phyloP scores from a whole-genome alignment of 2,113 vertebrate genomes.

The Callipepla squamata region DNA sequence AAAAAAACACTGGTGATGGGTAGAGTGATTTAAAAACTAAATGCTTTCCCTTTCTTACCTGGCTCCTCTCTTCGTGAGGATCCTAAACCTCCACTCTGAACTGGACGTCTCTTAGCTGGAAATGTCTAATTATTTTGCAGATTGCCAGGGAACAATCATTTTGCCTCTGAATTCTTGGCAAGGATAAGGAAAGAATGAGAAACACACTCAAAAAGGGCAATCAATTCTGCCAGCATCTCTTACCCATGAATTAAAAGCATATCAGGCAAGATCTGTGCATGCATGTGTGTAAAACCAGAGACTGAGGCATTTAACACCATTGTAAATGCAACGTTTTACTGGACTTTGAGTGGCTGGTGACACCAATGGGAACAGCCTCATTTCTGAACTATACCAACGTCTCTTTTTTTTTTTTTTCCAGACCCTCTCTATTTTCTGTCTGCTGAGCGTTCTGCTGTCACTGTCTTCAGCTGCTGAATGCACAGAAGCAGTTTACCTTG shows the following conservation, averaged over 20 bases:
- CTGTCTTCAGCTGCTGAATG: neutral
- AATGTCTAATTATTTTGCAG: neutral
- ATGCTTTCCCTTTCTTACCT: neutral
- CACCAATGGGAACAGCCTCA: neutral
- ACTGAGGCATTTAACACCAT: neutral
- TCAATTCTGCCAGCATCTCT: neutral
- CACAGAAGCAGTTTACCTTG: neutral
- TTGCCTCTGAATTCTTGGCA: neutral
- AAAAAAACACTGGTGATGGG: neutral
- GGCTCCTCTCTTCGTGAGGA: neutral
- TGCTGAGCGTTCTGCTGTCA: neutral
- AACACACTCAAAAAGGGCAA: neutral
- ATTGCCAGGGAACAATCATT: neutral
- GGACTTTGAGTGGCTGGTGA: neutral
- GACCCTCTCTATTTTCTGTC: neutral
- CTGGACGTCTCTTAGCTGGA: neutral
- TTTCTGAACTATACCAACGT: neutral
- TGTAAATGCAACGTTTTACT: neutral
- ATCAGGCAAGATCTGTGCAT: neutral
- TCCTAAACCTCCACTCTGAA: fast-evolving
- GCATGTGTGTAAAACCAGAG: neutral
- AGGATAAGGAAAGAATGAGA: neutral
- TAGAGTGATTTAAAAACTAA: neutral
- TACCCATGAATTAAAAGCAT: neutral
- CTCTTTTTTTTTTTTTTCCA: neutral